A percentile compares a stretch with the other conserved stretches of the same genome.
Conservation (phyloP, 2,797 vertebrate species). For the Lophius americanus region DNA sequence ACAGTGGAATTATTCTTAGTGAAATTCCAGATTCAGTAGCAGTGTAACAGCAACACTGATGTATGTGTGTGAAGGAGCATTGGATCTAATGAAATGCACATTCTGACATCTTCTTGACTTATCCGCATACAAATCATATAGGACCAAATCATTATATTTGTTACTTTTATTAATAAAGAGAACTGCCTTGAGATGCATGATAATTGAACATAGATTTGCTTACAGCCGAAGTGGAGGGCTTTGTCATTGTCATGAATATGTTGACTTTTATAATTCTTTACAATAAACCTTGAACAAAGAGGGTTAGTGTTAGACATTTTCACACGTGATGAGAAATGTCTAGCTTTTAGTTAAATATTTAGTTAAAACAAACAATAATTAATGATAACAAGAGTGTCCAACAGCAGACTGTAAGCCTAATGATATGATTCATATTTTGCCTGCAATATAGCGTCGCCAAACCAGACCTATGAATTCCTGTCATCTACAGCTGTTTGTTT, state of each 20-base stretch:
- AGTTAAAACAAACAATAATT: too few relatives aligned
- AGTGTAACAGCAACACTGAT: neutral
- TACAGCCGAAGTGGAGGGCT: too few relatives aligned
- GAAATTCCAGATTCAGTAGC: neutral
- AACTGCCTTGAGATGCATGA: too few relatives aligned
- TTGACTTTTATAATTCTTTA: neutral
- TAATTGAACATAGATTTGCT: too few relatives aligned
- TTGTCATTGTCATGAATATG: neutral
- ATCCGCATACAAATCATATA: neutral
- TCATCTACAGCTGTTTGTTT: slow-evolving; percentile 2
- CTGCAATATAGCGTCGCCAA: too few relatives aligned
- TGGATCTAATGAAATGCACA: neutral
- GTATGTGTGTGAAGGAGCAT: neutral
- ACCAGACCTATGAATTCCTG: neutral
- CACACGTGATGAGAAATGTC: neutral
- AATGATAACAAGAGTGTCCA: too few relatives aligned
- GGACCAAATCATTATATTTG: neutral
- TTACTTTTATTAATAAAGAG: too few relatives aligned
- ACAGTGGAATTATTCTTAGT: neutral
- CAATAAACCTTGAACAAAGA: neutral
- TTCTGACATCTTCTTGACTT: neutral
- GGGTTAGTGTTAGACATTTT: neutral
- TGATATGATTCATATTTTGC: too few relatives aligned
- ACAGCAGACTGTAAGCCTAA: too few relatives aligned
- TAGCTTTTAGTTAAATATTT: too few relatives aligned